Evolutionary conservation across 2,797 vertebrate species (phyloP).

Genomic region (Somateria mollissima): DNA sequence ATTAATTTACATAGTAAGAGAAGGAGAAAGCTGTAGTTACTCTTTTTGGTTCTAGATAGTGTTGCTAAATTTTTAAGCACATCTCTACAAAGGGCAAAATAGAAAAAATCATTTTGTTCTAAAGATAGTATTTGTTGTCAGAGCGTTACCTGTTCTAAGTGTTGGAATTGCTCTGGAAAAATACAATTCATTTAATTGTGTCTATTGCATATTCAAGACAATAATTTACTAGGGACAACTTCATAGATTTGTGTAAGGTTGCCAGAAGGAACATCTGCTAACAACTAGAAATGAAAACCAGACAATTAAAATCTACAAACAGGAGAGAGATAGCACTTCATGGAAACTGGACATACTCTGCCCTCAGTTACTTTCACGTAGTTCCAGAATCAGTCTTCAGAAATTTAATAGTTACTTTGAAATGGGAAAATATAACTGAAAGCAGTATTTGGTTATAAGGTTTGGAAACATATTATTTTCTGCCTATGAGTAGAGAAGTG

Average conservation of each 20-base stretch:
- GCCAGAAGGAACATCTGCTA: conserved; percentile 16
- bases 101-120: neutral
- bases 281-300: neutral
- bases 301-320: neutral
- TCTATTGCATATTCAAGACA: neutral
- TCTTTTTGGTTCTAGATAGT: neutral
- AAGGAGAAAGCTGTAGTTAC: conserved; percentile 18
- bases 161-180: conserved; percentile 10
- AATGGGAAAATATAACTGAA: neutral
- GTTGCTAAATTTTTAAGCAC: neutral
- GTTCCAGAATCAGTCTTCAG: neutral
- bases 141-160: neutral
- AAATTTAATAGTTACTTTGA: neutral
- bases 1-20: neutral
- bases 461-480: neutral
- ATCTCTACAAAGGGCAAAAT: neutral
- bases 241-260: neutral
- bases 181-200: neutral
- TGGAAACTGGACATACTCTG: neutral
- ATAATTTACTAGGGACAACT: conserved; percentile 1
- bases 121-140: neutral
- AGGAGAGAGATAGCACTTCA: neutral
- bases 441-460: neutral
- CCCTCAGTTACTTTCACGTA: neutral
- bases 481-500: neutral